Evolutionary conservation across 64 coral and sea anemone species (phyloP).

Genomic region (Actinia tenebrosa): DNA sequence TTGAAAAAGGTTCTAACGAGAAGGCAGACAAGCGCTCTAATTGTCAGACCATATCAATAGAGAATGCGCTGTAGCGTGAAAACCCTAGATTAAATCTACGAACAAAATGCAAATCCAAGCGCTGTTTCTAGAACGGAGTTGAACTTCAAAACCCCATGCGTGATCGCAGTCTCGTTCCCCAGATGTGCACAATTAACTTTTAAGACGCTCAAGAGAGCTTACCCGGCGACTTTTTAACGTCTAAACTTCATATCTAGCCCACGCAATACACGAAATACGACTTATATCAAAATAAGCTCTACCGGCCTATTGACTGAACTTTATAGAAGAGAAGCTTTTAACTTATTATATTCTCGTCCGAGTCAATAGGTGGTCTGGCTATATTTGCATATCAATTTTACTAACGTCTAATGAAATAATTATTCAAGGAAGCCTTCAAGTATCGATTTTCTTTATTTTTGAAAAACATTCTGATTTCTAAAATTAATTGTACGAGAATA

Average conservation of each 20-base stretch:
- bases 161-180: too few species aligned
- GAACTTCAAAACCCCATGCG: too few species aligned
- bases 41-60: not conserved
- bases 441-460: too few species aligned
- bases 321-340: not conserved
- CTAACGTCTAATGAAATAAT: not conserved
- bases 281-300: not conserved
- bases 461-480: too few species aligned
- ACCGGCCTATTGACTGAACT: not conserved
- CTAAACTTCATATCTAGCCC: not conserved
- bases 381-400: not conserved
- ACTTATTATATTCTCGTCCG: not conserved
- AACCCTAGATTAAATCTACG: not conserved
- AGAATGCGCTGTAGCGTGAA: not conserved
- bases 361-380: constrained; percentile 3
- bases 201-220: not conserved
- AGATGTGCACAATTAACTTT: not conserved
- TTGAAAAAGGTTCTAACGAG: not conserved
- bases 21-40: not conserved
- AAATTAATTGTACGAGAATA: not conserved
- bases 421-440: not conserved
- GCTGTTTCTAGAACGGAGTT: not conserved
- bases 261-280: not conserved
- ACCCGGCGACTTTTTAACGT: not conserved
- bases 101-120: not conserved